Conservation (phyloP, 2,113 vertebrate genomes). For the Epinephelus lanceolatus region DNA sequence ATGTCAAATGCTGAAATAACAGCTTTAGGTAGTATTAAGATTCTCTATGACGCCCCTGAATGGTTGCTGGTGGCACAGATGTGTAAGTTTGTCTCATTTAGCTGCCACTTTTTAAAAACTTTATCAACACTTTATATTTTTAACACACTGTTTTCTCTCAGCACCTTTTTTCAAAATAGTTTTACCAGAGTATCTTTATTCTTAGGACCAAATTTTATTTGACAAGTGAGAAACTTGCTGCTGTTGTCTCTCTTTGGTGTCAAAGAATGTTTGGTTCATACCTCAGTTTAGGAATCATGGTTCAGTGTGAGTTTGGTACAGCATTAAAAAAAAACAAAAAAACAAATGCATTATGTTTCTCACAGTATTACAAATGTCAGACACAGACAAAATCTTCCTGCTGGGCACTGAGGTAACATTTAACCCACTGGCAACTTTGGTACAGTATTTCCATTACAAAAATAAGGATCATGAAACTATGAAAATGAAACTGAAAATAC, state of each 20-base stretch:
- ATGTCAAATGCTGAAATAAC: background rate
- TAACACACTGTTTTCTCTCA: background rate
- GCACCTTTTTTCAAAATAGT: slow-evolving; percentile 2
- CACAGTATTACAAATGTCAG: no score
- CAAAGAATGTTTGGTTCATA: background rate
- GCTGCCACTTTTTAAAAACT: background rate
- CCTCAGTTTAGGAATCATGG: no score
- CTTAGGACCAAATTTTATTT: background rate
- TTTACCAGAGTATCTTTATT: background rate
- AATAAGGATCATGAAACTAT: no score
- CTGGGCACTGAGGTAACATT: no score
- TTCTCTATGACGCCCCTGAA: background rate
- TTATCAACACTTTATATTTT: background rate
- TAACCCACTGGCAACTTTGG: no score
- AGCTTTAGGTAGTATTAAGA: background rate
- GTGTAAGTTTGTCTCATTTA: background rate
- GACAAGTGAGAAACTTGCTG: background rate
- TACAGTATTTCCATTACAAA: no score
- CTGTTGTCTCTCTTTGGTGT: background rate
- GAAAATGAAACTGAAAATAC: no score
- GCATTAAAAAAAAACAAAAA: no score
- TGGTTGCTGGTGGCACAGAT: background rate
- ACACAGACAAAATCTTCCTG: no score
- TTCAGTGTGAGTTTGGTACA: no score
- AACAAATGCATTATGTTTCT: no score